Conservation (phyloP, 1,140 invertebrate species). For the Ceratitis capitata region DNA sequence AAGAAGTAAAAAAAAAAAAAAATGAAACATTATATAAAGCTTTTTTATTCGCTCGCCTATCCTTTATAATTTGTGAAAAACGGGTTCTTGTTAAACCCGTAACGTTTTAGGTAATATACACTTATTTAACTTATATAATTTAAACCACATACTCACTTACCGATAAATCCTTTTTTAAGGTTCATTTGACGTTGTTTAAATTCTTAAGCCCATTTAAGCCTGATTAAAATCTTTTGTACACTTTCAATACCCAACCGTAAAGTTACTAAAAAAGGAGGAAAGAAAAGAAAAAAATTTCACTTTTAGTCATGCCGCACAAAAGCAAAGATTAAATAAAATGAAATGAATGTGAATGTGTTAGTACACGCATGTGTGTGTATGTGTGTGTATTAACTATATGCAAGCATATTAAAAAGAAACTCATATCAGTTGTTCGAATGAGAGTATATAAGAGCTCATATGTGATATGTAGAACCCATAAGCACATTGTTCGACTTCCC, state of each 20-base stretch:
- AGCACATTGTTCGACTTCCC: background rate
- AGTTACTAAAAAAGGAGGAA: background rate
- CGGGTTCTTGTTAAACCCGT: too few relatives aligned
- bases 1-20: too few relatives aligned
- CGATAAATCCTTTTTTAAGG: background rate
- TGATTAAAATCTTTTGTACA: constrained; percentile 12
- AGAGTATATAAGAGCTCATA: background rate
- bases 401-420: background rate
- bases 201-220: constrained; percentile 23
- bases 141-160: background rate
- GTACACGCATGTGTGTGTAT: background rate
- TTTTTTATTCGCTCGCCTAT: too few relatives aligned
- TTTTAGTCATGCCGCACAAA: background rate
- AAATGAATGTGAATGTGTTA: background rate
- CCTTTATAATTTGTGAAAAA: too few relatives aligned
- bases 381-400: background rate
- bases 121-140: too few relatives aligned
- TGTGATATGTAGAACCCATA: background rate
- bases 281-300: background rate
- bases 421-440: background rate
- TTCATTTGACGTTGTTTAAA: constrained; percentile 8
- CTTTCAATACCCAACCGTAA: background rate
- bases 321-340: background rate
- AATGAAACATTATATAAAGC: too few relatives aligned
- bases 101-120: too few relatives aligned